Percentiles rank a stretch among this genome's conserved stretches.
Evolutionary conservation across 2,797 vertebrate genomes (phyloP).

Genomic region (Coranthus polyacanthus): DNA sequence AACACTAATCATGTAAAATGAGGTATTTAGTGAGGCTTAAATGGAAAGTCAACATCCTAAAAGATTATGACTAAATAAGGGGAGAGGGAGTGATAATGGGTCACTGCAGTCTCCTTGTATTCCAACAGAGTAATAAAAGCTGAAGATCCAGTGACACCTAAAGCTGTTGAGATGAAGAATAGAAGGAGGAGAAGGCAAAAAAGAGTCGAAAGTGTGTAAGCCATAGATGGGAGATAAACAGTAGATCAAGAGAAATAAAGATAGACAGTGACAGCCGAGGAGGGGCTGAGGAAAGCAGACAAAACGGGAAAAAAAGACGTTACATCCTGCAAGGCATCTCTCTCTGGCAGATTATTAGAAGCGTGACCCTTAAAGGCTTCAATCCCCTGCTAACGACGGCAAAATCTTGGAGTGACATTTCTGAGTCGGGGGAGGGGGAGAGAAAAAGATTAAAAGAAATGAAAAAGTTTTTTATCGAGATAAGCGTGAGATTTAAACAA

Average conservation of each 20-base stretch:
- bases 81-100: not conserved
- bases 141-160: slow-evolving; percentile 32
- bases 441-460: slow-evolving; percentile 66
- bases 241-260: slow-evolving; percentile 61
- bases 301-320: slow-evolving; percentile 30
- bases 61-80: not conserved
- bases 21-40: slow-evolving; percentile 1
- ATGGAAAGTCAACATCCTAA: not conserved
- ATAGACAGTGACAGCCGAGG: slow-evolving; percentile 49
- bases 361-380: slow-evolving; percentile 69
- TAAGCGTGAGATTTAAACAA: slow-evolving; percentile 64
- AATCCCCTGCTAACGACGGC: slow-evolving; percentile 78
- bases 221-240: slow-evolving; percentile 33
- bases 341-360: slow-evolving; percentile 60
- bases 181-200: slow-evolving; percentile 31
- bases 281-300: slow-evolving; percentile 27
- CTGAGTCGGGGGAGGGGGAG: slow-evolving; percentile 57
- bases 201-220: slow-evolving; percentile 28
- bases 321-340: slow-evolving; percentile 48
- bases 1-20: not conserved
- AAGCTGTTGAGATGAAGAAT: slow-evolving; percentile 36
- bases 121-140: not conserved
- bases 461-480: slow-evolving; percentile 69
- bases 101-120: slow-evolving; percentile 9
- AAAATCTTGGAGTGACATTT: slow-evolving; percentile 73